These are phyloP conservation scores for Spodoptera littoralis DNA, from an alignment of 2,888 invertebrate species.

Conservation along the genomic window DNA sequence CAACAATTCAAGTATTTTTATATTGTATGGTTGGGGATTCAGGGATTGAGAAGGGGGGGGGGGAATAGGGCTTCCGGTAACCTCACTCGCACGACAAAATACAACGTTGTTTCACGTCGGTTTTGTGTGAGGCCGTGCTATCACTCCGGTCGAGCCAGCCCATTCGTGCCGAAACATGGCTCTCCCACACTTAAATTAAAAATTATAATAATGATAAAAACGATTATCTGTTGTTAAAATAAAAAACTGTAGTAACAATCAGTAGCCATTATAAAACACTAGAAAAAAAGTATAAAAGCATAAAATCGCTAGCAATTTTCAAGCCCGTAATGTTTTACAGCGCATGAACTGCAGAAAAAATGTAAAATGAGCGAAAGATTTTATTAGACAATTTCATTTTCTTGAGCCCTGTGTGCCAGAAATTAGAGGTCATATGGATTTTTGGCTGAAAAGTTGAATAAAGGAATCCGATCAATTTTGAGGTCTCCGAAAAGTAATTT, in stretches of 20 bases:
- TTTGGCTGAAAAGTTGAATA: slow-evolving; percentile 28
- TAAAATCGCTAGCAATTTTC: slow-evolving; percentile 27
- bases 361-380: slow-evolving; percentile 16
- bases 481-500: slow-evolving; percentile 3
- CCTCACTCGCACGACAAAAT: too few relatives aligned
- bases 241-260: background rate
- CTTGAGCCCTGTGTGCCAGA: slow-evolving; percentile 23
- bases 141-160: too few relatives aligned
- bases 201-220: too few relatives aligned
- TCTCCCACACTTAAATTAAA: too few relatives aligned
- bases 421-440: slow-evolving; percentile 30
- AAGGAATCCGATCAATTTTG: slow-evolving; percentile 14
- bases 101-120: too few relatives aligned
- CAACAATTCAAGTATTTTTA: too few relatives aligned
- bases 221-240: too few relatives aligned
- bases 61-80: too few relatives aligned
- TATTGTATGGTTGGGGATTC: too few relatives aligned
- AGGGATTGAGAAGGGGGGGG: too few relatives aligned
- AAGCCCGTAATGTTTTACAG: slow-evolving; percentile 25
- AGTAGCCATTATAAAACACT: slow-evolving; percentile 1
- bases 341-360: slow-evolving; percentile 29
- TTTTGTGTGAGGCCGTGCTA: too few relatives aligned
- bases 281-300: background rate
- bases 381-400: slow-evolving; percentile 32
- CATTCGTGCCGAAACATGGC: too few relatives aligned